These are phyloP conservation scores for Cosmopolites sordidus DNA, from an alignment of 2,888 invertebrate genomes.

Conservation along the genomic window DNA sequence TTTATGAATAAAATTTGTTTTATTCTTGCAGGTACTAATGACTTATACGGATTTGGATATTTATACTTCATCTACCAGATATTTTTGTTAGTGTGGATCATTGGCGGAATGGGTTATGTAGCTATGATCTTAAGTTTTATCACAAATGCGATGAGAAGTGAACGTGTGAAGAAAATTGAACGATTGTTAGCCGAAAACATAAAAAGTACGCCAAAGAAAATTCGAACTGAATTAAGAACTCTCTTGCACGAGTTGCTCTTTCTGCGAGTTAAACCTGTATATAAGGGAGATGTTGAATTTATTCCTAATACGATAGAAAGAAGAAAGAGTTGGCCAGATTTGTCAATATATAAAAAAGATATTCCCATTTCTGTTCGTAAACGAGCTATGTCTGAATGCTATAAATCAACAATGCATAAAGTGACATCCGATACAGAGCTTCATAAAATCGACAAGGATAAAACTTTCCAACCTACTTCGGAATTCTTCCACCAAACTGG, in stretches of 20 bases:
- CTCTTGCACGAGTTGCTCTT: constrained; percentile 66
- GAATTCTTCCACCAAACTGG: constrained; percentile 72
- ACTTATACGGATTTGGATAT: constrained; percentile 55
- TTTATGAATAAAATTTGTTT: too few relatives aligned
- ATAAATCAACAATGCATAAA: constrained; percentile 47
- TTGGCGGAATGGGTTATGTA: constrained; percentile 85
- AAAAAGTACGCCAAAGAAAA: constrained; percentile 72
- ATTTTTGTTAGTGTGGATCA: constrained; percentile 82
- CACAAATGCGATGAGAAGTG: constrained; percentile 71
- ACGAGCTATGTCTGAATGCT: constrained; percentile 64
- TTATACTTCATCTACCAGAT: constrained; percentile 71
- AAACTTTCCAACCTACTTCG: constrained; percentile 64
- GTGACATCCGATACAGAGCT: constrained; percentile 78
- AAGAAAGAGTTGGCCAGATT: constrained; percentile 68
- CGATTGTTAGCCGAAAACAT: constrained; percentile 72
- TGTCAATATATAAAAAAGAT: constrained; percentile 56
- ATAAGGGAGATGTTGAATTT: constrained; percentile 57
- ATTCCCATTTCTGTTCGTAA: constrained; percentile 47
- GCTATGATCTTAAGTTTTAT: constrained; percentile 87
- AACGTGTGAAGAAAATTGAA: constrained; percentile 68
- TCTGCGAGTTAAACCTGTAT: constrained; percentile 71
- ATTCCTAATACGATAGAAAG: constrained; percentile 50
- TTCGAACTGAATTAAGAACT: constrained; percentile 52
- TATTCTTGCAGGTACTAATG: constrained; percentile 33
- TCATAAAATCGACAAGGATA: constrained; percentile 67